Conservation (phyloP, 2,888 invertebrate genomes). For the Desoria tigrina region DNA sequence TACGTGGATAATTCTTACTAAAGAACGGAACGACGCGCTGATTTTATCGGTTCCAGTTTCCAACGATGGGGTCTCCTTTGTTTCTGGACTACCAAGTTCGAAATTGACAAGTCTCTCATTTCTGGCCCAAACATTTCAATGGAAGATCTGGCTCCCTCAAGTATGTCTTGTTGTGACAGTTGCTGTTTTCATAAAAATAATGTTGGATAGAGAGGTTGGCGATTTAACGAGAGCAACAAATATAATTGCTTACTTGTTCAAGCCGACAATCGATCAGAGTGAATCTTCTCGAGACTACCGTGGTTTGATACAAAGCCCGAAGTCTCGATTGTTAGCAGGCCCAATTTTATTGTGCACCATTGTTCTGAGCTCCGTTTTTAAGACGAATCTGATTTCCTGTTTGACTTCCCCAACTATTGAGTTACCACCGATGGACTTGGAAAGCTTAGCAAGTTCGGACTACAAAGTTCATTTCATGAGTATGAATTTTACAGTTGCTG, state of each 20-base stretch:
- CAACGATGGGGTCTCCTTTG: not conserved
- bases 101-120: no score
- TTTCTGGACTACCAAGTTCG: not conserved
- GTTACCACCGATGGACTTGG: not conserved
- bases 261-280: no score
- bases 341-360: not conserved
- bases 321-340: not conserved
- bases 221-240: no score
- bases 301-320: no score
- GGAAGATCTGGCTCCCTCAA: no score
- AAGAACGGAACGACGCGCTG: not conserved
- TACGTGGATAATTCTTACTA: not conserved
- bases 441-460: not conserved
- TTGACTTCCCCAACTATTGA: not conserved
- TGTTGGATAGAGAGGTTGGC: no score
- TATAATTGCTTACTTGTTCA: no score
- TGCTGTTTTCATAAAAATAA: no score
- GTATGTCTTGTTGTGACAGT: no score
- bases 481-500: not conserved
- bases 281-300: no score
- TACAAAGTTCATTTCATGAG: not conserved
- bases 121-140: no score
- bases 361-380: not conserved
- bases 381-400: not conserved
- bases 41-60: not conserved